phyloP scores from a whole-genome alignment of 2,113 vertebrate genomes.

The Ceyx cyanopectus region DNA sequence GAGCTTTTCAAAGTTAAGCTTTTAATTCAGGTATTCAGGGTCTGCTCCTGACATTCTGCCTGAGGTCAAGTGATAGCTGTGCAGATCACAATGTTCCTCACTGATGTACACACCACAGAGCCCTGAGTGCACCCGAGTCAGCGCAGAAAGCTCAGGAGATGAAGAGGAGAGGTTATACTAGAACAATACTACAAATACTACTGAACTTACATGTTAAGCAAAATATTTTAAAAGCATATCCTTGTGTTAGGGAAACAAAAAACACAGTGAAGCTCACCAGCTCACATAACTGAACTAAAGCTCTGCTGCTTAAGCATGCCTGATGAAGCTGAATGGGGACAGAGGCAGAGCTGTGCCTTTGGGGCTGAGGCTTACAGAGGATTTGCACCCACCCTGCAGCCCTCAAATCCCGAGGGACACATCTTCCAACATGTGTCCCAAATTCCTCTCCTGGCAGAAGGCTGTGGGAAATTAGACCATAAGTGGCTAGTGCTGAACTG shows the following conservation, averaged over 20 bases:
- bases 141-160: neutral
- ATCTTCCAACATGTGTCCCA: neutral
- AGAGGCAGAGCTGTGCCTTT: neutral
- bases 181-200: neutral
- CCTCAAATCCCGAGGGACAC: neutral
- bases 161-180: neutral
- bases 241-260: neutral
- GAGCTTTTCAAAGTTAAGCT: neutral
- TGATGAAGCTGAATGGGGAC: neutral
- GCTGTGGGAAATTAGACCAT: neutral
- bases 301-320: constrained; percentile 1
- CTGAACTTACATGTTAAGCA: neutral
- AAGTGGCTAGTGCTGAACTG: neutral
- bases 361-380: neutral
- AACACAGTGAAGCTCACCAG: neutral
- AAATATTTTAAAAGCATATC: neutral
- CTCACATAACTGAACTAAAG: constrained; percentile 2
- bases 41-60: neutral
- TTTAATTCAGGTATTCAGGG: constrained; percentile 17
- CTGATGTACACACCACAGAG: neutral
- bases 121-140: rapidly evolving
- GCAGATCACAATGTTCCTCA: neutral
- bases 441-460: neutral
- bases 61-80: constrained; percentile 8
- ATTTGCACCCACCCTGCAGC: neutral